These are phyloP conservation scores for Hermetia illucens DNA, from an alignment of 1,140 invertebrate species.

Conservation along the genomic window DNA sequence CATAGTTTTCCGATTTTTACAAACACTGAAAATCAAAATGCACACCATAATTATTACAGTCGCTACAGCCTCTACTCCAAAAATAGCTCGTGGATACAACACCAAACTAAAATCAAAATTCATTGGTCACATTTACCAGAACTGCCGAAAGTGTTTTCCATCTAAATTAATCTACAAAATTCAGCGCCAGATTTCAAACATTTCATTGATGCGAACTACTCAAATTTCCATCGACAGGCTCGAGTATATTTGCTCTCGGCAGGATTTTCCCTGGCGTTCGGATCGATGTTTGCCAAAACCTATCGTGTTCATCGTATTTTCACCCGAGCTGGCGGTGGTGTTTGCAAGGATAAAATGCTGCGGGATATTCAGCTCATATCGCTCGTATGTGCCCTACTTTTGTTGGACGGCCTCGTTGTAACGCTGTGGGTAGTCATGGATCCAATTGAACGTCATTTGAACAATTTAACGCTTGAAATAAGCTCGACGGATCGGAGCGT, in stretches of 20 bases:
- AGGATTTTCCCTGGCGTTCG: slow-evolving; percentile 75
- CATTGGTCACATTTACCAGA: no score
- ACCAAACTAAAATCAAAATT: no score
- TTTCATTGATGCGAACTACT: no score
- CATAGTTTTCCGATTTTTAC: no score
- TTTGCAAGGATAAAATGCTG: slow-evolving; percentile 53
- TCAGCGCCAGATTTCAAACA: no score
- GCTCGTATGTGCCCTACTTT: slow-evolving; percentile 58
- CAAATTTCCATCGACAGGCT: slow-evolving; percentile 44
- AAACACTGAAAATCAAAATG: no score
- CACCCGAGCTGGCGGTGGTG: slow-evolving; percentile 42
- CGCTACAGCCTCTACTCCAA: no score
- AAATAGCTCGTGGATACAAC: no score
- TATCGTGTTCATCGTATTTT: slow-evolving; percentile 79
- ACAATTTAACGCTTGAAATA: slow-evolving; percentile 69
- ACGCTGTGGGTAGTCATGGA: slow-evolving; percentile 67
- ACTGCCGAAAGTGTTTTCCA: no score
- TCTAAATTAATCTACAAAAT: no score
- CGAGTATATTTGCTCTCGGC: slow-evolving; percentile 75
- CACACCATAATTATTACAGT: no score
- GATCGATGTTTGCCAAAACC: slow-evolving; percentile 82
- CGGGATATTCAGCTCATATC: slow-evolving; percentile 73
- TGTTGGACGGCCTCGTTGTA: slow-evolving; percentile 65
- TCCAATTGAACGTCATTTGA: slow-evolving; percentile 69
- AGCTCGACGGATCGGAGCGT: slow-evolving; percentile 59